Evolutionary conservation across 1,140 invertebrate genomes (phyloP).

Genomic region (Procambarus virginalis): DNA sequence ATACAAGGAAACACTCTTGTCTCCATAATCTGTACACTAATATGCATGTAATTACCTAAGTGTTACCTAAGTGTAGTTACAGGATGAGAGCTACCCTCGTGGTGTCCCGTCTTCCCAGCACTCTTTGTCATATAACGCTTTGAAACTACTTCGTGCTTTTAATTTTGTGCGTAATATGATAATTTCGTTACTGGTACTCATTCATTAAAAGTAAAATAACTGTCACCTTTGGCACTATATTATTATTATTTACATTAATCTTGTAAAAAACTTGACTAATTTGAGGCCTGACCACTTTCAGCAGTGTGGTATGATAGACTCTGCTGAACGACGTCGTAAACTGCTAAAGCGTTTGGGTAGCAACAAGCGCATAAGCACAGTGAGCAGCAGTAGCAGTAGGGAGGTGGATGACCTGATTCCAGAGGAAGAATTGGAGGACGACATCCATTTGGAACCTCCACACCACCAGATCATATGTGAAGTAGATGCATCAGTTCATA

Average conservation of each 20-base stretch:
- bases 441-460: not conserved
- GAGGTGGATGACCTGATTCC: conserved; percentile 49
- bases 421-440: conserved; percentile 44
- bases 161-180: too few relatives aligned
- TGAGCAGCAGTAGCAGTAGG: conserved; percentile 38
- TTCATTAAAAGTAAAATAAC: not conserved
- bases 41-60: too few relatives aligned
- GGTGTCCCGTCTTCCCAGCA: too few relatives aligned
- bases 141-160: too few relatives aligned
- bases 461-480: conserved; percentile 8
- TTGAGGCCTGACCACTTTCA: not conserved
- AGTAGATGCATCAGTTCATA: conserved; percentile 5
- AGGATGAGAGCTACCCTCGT: too few relatives aligned
- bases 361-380: conserved; percentile 22
- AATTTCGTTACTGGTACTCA: not conserved
- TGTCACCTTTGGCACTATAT: not conserved
- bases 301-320: conserved; percentile 2
- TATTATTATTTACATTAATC: not conserved
- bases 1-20: too few relatives aligned
- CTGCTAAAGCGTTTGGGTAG: conserved; percentile 32
- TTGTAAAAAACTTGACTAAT: not conserved
- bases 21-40: too few relatives aligned
- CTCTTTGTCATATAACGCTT: too few relatives aligned
- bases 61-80: too few relatives aligned
- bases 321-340: conserved; percentile 25